A percentile compares a stretch with the other conserved stretches of the same genome.
These are phyloP conservation scores for Peromyscus melanophrys DNA, from an alignment of 2,797 vertebrate genomes.

Conservation along the genomic window DNA sequence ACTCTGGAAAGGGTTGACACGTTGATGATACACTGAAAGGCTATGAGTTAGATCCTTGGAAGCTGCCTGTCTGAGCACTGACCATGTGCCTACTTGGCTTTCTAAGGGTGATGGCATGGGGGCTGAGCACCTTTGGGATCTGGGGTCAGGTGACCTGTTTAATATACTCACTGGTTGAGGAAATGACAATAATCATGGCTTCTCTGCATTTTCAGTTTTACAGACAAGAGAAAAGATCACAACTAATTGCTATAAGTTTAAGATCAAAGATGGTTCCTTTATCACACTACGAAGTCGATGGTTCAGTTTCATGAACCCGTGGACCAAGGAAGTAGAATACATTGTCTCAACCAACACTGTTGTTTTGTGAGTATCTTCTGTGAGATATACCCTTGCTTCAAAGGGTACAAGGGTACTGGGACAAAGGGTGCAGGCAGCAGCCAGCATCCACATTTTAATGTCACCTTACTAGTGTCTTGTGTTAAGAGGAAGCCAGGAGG, in stretches of 20 bases:
- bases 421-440: not conserved
- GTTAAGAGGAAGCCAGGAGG: conserved; percentile 6
- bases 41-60: conserved; percentile 2
- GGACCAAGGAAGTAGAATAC: conserved; percentile 99
- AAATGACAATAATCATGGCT: conserved; percentile 4
- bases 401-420: not conserved
- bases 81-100: not conserved
- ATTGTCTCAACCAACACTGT: conserved; percentile 99
- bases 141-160: not conserved
- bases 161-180: not conserved
- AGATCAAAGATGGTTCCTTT: conserved; percentile 99
- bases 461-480: not conserved
- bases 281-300: conserved; percentile 97
- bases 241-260: conserved; percentile 99
- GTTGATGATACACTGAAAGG: not conserved
- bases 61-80: not conserved
- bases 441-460: not conserved
- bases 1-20: not conserved
- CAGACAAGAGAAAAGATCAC: conserved; percentile 99
- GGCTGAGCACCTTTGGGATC: not conserved
- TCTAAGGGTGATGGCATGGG: not conserved
- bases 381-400: not conserved
- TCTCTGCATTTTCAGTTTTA: conserved; percentile 92
- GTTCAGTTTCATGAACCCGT: conserved; percentile 99
- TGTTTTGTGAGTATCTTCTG: conserved; percentile 94